Conservation (phyloP, 1,140 invertebrate species). For the Ladona fulva region DNA sequence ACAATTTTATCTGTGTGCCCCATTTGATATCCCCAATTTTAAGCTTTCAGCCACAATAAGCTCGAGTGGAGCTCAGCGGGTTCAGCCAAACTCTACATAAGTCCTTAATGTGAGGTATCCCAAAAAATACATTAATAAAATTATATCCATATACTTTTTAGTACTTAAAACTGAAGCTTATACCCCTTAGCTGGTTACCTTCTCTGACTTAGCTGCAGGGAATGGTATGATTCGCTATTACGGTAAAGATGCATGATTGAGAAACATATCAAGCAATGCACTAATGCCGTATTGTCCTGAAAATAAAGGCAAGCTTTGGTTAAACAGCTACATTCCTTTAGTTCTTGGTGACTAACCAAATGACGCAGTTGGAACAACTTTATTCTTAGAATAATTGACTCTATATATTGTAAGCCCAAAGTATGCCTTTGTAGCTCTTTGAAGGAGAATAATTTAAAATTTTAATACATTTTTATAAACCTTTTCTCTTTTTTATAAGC, state of each 20-base stretch:
- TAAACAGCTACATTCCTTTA: neutral
- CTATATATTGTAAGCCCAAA: neutral
- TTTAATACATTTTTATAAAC: neutral
- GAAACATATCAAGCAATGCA: neutral
- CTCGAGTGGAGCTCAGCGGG: conserved; percentile 5
- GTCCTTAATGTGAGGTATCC: neutral
- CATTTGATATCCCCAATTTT: neutral
- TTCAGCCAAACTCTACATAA: conserved; percentile 7
- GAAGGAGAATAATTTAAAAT: neutral
- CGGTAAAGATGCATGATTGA: conserved; percentile 2
- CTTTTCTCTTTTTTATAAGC: no score
- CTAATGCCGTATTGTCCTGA: conserved; percentile 8
- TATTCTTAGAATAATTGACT: no score
- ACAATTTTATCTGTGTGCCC: neutral
- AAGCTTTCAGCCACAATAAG: neutral
- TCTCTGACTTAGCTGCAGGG: conserved; percentile 6
- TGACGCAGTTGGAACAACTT: no score
- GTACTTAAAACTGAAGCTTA: conserved; percentile 6
- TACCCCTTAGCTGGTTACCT: conserved; percentile 7
- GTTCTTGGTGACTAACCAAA: neutral
- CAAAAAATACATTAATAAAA: neutral
- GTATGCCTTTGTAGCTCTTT: neutral
- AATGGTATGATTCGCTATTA: conserved; percentile 8
- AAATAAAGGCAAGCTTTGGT: conserved; percentile 5
- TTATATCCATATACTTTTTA: conserved; percentile 5